Evolutionary conservation across 2,113 vertebrate species (phyloP).

Genomic region (Siniperca knerii): DNA sequence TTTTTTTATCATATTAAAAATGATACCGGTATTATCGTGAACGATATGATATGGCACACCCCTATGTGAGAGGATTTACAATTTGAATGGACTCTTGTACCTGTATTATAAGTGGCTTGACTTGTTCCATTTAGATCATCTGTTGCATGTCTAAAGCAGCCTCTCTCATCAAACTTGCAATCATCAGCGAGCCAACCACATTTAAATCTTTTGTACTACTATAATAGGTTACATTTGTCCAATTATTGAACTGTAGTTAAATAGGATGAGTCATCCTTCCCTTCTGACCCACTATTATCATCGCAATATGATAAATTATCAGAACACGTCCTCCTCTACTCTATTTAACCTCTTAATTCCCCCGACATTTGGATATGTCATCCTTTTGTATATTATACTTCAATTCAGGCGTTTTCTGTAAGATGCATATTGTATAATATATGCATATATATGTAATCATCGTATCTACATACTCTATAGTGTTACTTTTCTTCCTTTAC

Average conservation of each 20-base stretch:
- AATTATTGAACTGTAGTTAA: constrained; percentile 38
- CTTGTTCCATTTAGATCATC: not conserved
- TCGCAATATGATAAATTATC: constrained; percentile 29
- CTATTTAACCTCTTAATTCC: not conserved
- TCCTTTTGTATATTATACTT: not conserved
- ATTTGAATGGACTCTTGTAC: not conserved
- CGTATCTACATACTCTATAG: not conserved
- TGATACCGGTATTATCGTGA: too few relatives aligned
- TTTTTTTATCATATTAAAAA: too few relatives aligned
- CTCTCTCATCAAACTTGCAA: not conserved
- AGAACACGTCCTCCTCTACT: not conserved
- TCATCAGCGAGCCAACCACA: constrained; percentile 8
- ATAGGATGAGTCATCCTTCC: constrained; percentile 12
- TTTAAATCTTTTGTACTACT: not conserved
- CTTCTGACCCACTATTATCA: not conserved
- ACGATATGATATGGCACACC: too few relatives aligned
- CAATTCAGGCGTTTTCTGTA: not conserved
- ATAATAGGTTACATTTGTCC: constrained; percentile 21
- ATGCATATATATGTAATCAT: not conserved
- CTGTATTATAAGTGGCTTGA: not conserved
- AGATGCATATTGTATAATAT: not conserved
- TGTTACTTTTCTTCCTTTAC: not conserved
- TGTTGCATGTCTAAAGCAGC: not conserved
- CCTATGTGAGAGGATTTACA: not conserved
- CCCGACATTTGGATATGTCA: not conserved